A percentile compares a stretch with the other conserved stretches of the same genome.
Conservation (phyloP, 2,113 vertebrate species). For the Anoura caudifer region DNA sequence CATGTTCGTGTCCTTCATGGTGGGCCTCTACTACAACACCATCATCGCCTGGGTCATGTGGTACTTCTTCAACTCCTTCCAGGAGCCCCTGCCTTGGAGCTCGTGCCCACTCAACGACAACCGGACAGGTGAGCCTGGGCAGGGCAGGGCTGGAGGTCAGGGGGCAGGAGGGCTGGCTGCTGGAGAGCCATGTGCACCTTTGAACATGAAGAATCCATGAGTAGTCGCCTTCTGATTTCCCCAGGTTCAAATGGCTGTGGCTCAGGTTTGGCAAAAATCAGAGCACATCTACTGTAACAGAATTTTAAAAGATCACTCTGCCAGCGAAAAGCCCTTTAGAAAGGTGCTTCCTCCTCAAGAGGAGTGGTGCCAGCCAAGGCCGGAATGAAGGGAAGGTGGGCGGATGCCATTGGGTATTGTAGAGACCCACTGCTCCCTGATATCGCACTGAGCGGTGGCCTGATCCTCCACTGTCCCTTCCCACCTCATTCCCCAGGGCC, state of each 20-base stretch:
- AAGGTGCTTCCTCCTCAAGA: background rate
- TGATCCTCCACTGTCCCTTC: background rate
- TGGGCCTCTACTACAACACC: conserved; percentile 93
- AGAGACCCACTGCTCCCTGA: background rate
- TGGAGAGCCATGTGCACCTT: background rate
- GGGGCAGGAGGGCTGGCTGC: rapidly evolving
- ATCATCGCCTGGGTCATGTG: conserved; percentile 96
- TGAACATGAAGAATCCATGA: rapidly evolving
- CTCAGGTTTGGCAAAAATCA: background rate
- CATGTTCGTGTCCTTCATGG: conserved; percentile 90
- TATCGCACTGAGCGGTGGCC: too few species aligned
- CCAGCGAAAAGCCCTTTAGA: background rate
- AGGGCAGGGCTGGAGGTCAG: rapidly evolving
- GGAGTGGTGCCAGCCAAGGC: background rate
- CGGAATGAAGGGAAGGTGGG: background rate
- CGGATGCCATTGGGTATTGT: background rate
- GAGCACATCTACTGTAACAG: too few species aligned
- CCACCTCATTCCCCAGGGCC: background rate
- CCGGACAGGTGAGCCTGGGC: conserved; percentile 83
- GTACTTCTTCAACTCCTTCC: conserved; percentile 99
- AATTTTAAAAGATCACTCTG: too few species aligned
- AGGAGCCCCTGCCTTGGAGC: conserved; percentile 92
- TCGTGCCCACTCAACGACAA: conserved; percentile 86
- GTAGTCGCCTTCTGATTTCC: too few species aligned
- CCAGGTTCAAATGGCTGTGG: rapidly evolving